Base-by-base conservation (phyloP, 2,888 invertebrate genomes). In the Ptilodon capucinus region DNA sequence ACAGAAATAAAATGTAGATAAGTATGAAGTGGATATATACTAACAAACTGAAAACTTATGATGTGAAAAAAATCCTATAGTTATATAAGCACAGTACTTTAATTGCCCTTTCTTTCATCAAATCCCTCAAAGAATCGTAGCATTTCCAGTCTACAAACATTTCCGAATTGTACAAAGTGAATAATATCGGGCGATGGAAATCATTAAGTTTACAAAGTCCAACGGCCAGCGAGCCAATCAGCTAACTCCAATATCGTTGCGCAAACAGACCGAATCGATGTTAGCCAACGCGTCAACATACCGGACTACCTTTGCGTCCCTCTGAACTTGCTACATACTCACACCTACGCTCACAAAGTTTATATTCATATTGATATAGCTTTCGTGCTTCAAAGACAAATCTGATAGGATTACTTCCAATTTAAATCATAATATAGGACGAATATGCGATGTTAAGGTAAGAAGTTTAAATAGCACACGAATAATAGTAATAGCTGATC, bases 201-300 rank as follows among this genome's bases (percentile, higher is more conserved):
- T 68, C 57, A 67, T 70, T 64, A 69, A 74, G 74, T 77, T 74
- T 61, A 63, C 61, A 60, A 69, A 75, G 71, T 74, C 72, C 68
- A 60, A 57, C 72, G 66, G 72, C 68, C 71, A 64, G 69, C 58
- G 76, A 84, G 85, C 86, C 85, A 86, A 86, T 81, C 83, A 80
- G 83, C 84, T 81, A 86, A 83, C 74, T 82, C 72, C 85, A 84
- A 84, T 83, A 86, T 78, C 74, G 77, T 66, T 73, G 66, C 51
- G 74, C 83, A 87, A 86, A 86, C 82, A 87, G 52, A 57, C 68
- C 72, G 71, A 76, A 76, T 79, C 74, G 76, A 75, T 77, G 75
- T 74, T 69, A 70, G 68, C 74, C 72, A 64, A 57, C 66, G 70
- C 71, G 70, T 74, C 77, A 74, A 77, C 75, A 76, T 50, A 59